Conservation (phyloP, 2,888 invertebrate species). For the Cepaea hortensis region DNA sequence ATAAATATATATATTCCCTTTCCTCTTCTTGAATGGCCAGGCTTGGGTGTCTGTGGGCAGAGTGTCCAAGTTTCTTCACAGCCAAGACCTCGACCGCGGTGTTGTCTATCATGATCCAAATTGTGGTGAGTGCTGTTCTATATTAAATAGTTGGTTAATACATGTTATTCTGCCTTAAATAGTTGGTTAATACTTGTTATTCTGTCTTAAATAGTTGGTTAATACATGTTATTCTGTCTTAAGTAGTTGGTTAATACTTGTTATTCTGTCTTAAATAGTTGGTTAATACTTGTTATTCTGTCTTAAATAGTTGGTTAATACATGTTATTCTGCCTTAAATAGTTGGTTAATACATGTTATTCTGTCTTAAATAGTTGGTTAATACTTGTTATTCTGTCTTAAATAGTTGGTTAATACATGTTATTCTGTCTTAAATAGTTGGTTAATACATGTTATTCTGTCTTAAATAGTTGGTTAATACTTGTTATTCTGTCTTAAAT, state of each 20-base stretch:
- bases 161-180: not conserved
- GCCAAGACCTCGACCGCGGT: conserved; percentile 68
- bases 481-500: not conserved
- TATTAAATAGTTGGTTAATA: not conserved
- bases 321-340: not conserved
- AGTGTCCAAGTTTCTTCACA: conserved; percentile 65
- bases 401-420: not conserved
- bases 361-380: not conserved
- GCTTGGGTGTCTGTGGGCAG: conserved; percentile 68
- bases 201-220: not conserved
- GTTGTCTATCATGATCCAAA: conserved; percentile 57
- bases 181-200: not conserved
- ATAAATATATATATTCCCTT: too few species aligned
- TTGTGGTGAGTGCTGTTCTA: conserved; percentile 26
- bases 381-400: not conserved
- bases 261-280: not conserved
- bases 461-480: not conserved
- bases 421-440: not conserved
- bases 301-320: not conserved
- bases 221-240: not conserved
- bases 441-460: not conserved
- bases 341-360: not conserved
- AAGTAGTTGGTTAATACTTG: not conserved
- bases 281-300: not conserved
- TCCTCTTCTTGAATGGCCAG: conserved; percentile 51